Evolutionary conservation across 2,888 invertebrate genomes (phyloP), one percentile per base, ranked within the genome.

Genomic region (Philopedon plagiatum): DNA sequence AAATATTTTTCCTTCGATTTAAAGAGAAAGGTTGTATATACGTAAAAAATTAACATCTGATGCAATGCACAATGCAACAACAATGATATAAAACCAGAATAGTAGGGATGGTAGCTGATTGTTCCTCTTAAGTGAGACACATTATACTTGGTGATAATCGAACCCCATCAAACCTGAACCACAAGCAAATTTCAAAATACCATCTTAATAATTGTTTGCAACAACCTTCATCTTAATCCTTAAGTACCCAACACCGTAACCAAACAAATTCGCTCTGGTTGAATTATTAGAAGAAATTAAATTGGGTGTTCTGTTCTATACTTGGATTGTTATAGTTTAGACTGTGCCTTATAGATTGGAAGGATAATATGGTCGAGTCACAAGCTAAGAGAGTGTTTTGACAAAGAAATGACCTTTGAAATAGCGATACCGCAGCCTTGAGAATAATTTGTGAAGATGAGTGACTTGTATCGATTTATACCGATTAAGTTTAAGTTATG

Each of bases 251-350:
- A 54, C 23, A 60, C 34, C 61, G 60, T 68, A 61, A 68, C 67
- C 23, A 68, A 68, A 26, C 19, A 13, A 7, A 39, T 67, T 68
- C 60, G 68, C 21, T 41, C 7, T 60, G 68, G 68, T 61, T 18
- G 15, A 54, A 65, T 65, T 65, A 56, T 56, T 65, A 65, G 65
- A 56, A 56, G 56, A 65, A 65, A 65, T 65, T 65, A 54, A 54
- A 54, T 29, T 46, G 46, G 21, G 46, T 46, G 46, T 29, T 41
- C 7, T 15, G 37, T 37, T 49, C 49, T 49, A 32, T 54, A 54
- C 51, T 54, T 11, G 9, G 15, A 29, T 54, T 54, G 51, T 54
- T 54, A 15, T 9, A 29, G 29, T 18, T 54, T 29, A 54, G 51
- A 54, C 15, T 54, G 51, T 29, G 51, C 5, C 5, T 8, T 18